Evolutionary conservation across 2,888 invertebrate genomes (phyloP), one percentile per base, ranked within the genome.

Genomic region (Phrixothrix hirtus): DNA sequence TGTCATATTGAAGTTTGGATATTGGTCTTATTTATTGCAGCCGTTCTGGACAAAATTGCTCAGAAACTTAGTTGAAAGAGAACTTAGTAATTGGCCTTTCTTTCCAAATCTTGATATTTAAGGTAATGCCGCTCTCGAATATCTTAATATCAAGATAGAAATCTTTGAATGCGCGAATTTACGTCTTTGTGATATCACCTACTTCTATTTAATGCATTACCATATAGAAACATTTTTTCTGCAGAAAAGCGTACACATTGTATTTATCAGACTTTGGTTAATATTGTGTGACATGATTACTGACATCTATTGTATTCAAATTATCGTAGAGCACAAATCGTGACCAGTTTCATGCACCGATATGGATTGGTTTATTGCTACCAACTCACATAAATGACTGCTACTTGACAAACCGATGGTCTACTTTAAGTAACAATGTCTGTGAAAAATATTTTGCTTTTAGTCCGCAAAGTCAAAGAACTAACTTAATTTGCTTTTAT

Each of bases 271-370:
- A 14, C 39, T 46, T 47, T 55, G 32, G 41, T 55, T 55, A 54
- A 55, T 55, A 49, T 41, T 45, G 49, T 49, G 48, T 41, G 54
- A 55, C 55, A 46, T 68, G 66, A 67, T 66, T 64, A 63, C 64
- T 68, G 70, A 68, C 70, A 66, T 69, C 69, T 68, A 76, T 75
- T 75, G 75, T 76, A 76, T 76, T 76, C 74, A 76, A 76, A 76
- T 76, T 73, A 71, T 68, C 59, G 61, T 59, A 55, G 61, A 60
- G 60, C 54, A 55, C 47, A 65, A 69, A 68, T 73, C 74, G 73
- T 74, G 74, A 73, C 74, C 69, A 59, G 61, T 65, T 62, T 61
- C 67, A 62, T 73, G 72, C 73, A 71, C 72, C 68, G 73, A 73
- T 73, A 62, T 66, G 71, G 71, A 72, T 74, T 73, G 73, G 73